These are phyloP conservation scores for Oreotrochilus melanogaster DNA, from an alignment of 2,113 vertebrate species.

Conservation along the genomic window DNA sequence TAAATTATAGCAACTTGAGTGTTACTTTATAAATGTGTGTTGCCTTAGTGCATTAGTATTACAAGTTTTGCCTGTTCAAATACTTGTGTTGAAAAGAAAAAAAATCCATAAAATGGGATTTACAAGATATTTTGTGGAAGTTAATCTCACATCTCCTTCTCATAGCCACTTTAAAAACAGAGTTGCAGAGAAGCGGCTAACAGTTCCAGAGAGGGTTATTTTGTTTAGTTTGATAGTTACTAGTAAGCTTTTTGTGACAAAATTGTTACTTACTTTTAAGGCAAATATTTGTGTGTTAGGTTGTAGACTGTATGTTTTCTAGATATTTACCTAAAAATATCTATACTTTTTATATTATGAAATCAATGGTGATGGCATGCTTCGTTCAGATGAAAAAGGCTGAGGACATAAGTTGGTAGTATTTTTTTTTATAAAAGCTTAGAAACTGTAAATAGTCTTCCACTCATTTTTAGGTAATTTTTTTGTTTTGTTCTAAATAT, in stretches of 20 bases:
- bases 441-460: background rate
- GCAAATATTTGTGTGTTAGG: background rate
- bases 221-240: background rate
- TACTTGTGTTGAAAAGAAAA: background rate
- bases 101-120: background rate
- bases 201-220: background rate
- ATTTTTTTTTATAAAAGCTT: background rate
- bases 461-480: background rate
- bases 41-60: background rate
- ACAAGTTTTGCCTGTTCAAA: background rate
- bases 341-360: background rate
- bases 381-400: background rate
- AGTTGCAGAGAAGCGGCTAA: background rate
- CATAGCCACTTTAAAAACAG: background rate
- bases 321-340: background rate
- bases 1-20: background rate
- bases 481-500: background rate
- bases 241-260: background rate
- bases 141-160: background rate
- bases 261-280: background rate
- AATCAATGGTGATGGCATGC: background rate
- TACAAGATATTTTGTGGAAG: background rate
- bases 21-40: background rate
- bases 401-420: background rate
- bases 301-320: background rate